Evolutionary conservation across 2,797 vertebrate species (phyloP).

Genomic region (Sebastes umbrosus): DNA sequence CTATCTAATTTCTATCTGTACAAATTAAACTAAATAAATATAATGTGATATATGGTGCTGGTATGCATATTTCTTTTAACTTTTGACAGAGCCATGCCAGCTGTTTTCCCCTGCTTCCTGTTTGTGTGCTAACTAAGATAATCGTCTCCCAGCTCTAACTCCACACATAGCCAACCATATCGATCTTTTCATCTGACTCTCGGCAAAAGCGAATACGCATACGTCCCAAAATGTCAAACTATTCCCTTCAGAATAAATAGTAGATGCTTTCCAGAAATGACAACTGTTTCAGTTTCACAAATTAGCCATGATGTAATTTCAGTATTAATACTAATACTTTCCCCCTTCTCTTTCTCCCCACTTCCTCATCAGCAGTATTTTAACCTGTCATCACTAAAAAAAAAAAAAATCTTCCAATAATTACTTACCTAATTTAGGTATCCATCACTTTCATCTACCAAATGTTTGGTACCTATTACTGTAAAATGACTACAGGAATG

Average conservation of each 20-base stretch:
- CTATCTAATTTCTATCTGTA: not conserved
- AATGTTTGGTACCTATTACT: not conserved
- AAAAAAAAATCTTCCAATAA: not conserved
- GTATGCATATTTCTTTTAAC: not conserved
- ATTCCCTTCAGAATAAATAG: constrained; percentile 16
- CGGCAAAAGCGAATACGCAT: not conserved
- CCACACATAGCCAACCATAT: not conserved
- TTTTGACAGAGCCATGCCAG: too few relatives aligned
- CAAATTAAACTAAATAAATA: not conserved
- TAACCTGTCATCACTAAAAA: not conserved
- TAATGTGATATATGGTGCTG: not conserved
- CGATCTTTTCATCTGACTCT: not conserved
- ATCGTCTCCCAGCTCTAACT: not conserved
- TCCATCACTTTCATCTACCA: not conserved
- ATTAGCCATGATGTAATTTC: constrained; percentile 25
- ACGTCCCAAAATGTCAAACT: constrained; percentile 21
- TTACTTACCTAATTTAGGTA: not conserved
- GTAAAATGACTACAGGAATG: not conserved
- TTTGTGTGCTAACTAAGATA: not conserved
- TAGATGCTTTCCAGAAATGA: constrained; percentile 21
- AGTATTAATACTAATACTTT: constrained; percentile 1
- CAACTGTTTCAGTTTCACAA: constrained; percentile 30
- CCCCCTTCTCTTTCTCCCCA: not conserved
- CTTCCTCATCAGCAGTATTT: not conserved
- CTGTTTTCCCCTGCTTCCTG: not conserved